Evolutionary conservation across 2,888 invertebrate species (phyloP).

Genomic region (Scotopteryx bipunctaria): DNA sequence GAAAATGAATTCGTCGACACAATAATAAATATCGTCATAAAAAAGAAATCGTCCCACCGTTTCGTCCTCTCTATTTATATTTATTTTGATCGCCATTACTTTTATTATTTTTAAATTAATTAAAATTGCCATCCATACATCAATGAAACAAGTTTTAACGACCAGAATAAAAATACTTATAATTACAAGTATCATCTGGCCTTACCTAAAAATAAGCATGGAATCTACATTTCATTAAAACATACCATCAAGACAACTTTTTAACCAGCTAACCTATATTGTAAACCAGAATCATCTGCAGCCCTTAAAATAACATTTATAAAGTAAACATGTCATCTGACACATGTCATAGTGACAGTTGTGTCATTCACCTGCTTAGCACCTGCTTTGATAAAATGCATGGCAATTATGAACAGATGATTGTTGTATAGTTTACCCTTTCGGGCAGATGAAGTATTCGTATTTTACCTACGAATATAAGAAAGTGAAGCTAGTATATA

Average conservation of each 20-base stretch:
- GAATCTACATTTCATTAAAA: not conserved
- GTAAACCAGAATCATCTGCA: slow-evolving; percentile 6
- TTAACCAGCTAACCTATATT: slow-evolving; percentile 16
- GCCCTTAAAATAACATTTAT: slow-evolving; percentile 7
- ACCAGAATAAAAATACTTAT: not conserved
- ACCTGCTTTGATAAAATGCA: slow-evolving; percentile 9
- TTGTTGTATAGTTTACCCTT: not conserved
- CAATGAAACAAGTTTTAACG: not conserved
- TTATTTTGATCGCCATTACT: slow-evolving; percentile 4
- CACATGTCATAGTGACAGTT: slow-evolving; percentile 14
- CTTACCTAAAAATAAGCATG: slow-evolving; percentile 3
- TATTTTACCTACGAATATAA: too few relatives aligned
- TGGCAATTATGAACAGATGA: slow-evolving; percentile 17
- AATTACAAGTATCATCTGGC: slow-evolving; percentile 5
- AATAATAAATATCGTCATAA: not conserved
- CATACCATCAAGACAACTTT: slow-evolving; percentile 8
- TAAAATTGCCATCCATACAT: not conserved
- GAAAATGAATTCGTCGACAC: too few relatives aligned
- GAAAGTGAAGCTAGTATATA: too few relatives aligned
- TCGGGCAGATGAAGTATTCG: too few relatives aligned
- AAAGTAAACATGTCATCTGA: slow-evolving; percentile 11
- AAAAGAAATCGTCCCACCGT: not conserved
- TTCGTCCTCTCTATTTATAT: not conserved
- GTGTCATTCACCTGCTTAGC: slow-evolving; percentile 1
- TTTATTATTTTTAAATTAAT: slow-evolving; percentile 1